Percentiles rank a stretch among this genome's conserved stretches.
These are phyloP conservation scores for Melanogrammus aeglefinus DNA, from an alignment of 2,797 vertebrate genomes.

Conservation along the genomic window DNA sequence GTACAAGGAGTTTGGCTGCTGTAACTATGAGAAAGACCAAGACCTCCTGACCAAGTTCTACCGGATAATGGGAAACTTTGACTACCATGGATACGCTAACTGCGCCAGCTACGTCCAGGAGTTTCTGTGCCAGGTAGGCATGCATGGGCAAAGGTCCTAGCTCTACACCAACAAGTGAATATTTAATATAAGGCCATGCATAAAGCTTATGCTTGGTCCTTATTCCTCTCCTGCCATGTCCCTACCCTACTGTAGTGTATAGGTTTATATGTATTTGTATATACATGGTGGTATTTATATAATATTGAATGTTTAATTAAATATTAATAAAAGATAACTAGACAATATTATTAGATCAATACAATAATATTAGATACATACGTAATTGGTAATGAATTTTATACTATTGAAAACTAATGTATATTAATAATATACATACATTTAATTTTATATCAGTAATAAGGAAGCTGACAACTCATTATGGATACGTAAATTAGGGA, in stretches of 20 bases:
- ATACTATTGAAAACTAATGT: too few relatives aligned
- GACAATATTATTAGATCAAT: too few relatives aligned
- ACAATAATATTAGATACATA: too few relatives aligned
- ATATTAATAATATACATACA: too few relatives aligned
- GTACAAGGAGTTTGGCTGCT: slow-evolving; percentile 91
- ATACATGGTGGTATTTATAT: too few relatives aligned
- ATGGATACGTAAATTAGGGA: too few relatives aligned
- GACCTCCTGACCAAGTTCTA: slow-evolving; percentile 79
- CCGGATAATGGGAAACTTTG: slow-evolving; percentile 72
- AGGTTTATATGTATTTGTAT: too few relatives aligned
- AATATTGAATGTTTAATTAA: too few relatives aligned
- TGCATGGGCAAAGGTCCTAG: slow-evolving; percentile 47
- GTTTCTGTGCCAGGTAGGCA: slow-evolving; percentile 88
- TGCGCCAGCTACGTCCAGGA: slow-evolving; percentile 86
- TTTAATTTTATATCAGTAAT: too few relatives aligned
- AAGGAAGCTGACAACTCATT: too few relatives aligned
- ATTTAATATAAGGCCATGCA: neutral
- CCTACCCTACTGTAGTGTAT: neutral
- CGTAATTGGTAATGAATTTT: too few relatives aligned
- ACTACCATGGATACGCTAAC: slow-evolving; percentile 65
- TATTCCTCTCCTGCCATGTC: neutral
- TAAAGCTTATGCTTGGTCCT: neutral
- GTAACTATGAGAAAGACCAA: slow-evolving; percentile 77
- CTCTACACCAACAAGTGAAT: neutral
- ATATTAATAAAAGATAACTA: too few relatives aligned